Evolutionary conservation across 2,888 invertebrate genomes (phyloP).

Genomic region (Agrilus cyanescens): DNA sequence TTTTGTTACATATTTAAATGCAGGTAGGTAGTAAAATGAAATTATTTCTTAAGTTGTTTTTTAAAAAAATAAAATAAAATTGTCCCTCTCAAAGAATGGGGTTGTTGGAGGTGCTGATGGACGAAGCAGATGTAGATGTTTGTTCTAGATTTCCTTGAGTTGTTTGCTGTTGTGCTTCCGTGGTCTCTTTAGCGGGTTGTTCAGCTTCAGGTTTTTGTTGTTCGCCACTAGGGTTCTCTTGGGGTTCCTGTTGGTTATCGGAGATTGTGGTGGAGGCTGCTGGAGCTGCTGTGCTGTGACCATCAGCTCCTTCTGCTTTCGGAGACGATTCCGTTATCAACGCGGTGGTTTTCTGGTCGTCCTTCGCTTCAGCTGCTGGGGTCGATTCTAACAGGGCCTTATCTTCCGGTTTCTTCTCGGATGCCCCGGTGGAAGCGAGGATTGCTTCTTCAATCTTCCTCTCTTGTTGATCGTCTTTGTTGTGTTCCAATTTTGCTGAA

Average conservation of each 20-base stretch:
- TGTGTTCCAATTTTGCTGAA: conserved; percentile 7
- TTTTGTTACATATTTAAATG: no score
- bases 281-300: conserved; percentile 25
- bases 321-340: conserved; percentile 10
- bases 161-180: no score
- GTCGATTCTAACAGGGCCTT: conserved; percentile 13
- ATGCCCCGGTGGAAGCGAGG: not conserved
- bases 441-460: conserved; percentile 13
- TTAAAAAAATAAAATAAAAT: no score
- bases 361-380: conserved; percentile 10
- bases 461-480: conserved; percentile 13
- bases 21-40: no score
- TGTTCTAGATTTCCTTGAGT: no score
- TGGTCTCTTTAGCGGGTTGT: no score
- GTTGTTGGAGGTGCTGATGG: no score
- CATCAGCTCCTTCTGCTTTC: conserved; percentile 21
- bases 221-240: no score
- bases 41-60: no score
- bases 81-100: no score
- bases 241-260: conserved; percentile 3
- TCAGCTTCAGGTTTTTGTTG: no score
- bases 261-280: conserved; percentile 15
- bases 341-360: conserved; percentile 19
- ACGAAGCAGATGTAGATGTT: no score
- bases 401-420: conserved; percentile 22